Evolutionary conservation across 2,797 vertebrate genomes (phyloP).

Genomic region (Etheostoma nigrum): DNA sequence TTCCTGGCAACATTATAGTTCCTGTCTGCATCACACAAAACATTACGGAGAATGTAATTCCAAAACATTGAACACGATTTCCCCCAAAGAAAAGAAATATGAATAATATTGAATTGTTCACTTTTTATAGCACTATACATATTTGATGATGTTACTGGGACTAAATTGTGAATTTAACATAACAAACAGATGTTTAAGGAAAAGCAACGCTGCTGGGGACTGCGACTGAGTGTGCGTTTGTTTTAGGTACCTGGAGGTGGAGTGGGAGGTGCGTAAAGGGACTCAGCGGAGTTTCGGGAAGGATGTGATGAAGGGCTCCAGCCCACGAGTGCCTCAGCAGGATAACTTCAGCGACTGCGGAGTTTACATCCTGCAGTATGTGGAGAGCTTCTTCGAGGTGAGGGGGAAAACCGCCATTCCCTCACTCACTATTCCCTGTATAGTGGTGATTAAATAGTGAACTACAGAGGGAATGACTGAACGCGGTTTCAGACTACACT

Average conservation of each 20-base stretch:
- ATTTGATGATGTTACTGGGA: too few species aligned
- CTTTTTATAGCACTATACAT: neutral
- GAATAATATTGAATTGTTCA: neutral
- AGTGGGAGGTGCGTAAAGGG: constrained; percentile 96
- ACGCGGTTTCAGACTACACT: too few species aligned
- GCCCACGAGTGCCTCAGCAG: constrained; percentile 97
- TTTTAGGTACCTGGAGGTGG: constrained; percentile 95
- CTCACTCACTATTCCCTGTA: too few species aligned
- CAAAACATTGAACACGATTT: neutral
- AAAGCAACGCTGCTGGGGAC: neutral
- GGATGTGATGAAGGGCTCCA: constrained; percentile 96
- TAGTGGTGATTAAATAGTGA: too few species aligned
- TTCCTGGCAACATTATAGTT: neutral
- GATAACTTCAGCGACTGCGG: constrained; percentile 99
- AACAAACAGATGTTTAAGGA: neutral
- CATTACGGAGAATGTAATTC: neutral
- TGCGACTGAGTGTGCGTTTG: constrained; percentile 16
- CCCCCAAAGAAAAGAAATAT: too few species aligned
- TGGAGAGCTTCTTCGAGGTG: constrained; percentile 99
- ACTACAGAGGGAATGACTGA: too few species aligned
- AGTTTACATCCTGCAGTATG: constrained; percentile 95
- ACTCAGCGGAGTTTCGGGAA: constrained; percentile 93
- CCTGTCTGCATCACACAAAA: neutral
- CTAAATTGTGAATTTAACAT: too few species aligned
- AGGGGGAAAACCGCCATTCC: too few species aligned